Base-by-base conservation (phyloP, 2,888 invertebrate species). In the Troides aeacus region DNA sequence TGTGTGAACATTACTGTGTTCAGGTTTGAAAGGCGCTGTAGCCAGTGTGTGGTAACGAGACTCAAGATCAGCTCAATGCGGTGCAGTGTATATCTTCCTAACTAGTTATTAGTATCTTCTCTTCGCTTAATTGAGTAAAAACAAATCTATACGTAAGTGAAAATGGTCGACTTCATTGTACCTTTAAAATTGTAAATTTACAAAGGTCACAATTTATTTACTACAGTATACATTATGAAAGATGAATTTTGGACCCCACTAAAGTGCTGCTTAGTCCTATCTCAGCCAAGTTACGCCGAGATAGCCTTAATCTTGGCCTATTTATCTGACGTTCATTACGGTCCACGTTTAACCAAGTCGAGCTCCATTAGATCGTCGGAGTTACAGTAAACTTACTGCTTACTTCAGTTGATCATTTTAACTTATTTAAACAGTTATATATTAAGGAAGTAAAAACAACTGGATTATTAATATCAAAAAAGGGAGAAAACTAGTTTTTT, bases 291-390 rank as follows among this genome's bases (percentile, higher is more conserved):
- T 60, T 36, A 59, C n/a, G 53, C 10, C 10, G 36, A 36, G 63
- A 53, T 39, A 17, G 53, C 24, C 50, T 68, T 68, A 68, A 68
- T 68, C 60, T 64, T 50, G 18, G 53, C 18, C 61, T 42, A 66
- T 62, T 61, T 66, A 68, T 61, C 60, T 23, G 59, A 7, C 69
- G 60, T 69, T 64, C 60, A 64, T 64, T 61, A 64, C 50, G 60
- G 56, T 60, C 64, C 53, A 61, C 53, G 59, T 61, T 64, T 56
- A 64, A 69, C 68, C 64, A 56, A 64, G 39, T 62, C 30, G 56
- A 62, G 65, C 65, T 69, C 65, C 65, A 65, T 65, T 64, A 62
- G 61, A 62, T 58, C 64, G 42, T 61, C 30, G 58, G 42, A 58
- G 61, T 65, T 69, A 69, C 65, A 65, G 57, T 69, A 56, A 65